Base-by-base conservation (phyloP, 2,113 vertebrate species). In the Vidua chalybeata region DNA sequence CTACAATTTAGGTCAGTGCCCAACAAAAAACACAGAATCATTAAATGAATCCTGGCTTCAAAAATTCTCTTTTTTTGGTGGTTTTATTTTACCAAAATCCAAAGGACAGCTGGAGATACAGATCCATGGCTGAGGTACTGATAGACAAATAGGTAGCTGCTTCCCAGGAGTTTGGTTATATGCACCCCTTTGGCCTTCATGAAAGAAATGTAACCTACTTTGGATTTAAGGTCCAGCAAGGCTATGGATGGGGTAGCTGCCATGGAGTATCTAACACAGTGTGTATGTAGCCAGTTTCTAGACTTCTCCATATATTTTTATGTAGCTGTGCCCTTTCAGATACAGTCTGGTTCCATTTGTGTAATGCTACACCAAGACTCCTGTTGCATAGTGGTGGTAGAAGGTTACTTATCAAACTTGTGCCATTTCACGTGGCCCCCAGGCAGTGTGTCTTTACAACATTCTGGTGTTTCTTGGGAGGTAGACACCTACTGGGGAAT, bases 1-100 rank as follows among this genome's bases (percentile, higher is more conserved):
- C 13, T 54, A 69, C 20, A 58, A 62, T 91, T 94, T 93, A 94
- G 71, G 71, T 90, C 82, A 85, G 24, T 51, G 71, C 87, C 52
- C 82, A 83, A 66, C 7, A 54, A 76, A 69, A 91, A 93, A 30
- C 31, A 67, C 17, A 46, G 62, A 90, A 64, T 72, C 45, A 82
- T 82, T 68, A 62, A 55, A 91, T 68, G 8, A 31, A 78, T 51
- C 26, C 12, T 43, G 30, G 12, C 43, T 82, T 89, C 26, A 63
- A 51, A 91, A 81, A 23, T 39, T 52, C 6, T 33, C 3, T 2
- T 15, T 51, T 94, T 52, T 39, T 39, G 20, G 10, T 75, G 18
- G 39, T 74, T 59, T 69, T 56, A 24, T 48, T 87, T 93, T 88
- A 39, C 6, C 19, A 3, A 79, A 76, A 12, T 62, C 37, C 31